Evolutionary conservation across 2,797 vertebrate species (phyloP).

Genomic region (Delichon dasypus): DNA sequence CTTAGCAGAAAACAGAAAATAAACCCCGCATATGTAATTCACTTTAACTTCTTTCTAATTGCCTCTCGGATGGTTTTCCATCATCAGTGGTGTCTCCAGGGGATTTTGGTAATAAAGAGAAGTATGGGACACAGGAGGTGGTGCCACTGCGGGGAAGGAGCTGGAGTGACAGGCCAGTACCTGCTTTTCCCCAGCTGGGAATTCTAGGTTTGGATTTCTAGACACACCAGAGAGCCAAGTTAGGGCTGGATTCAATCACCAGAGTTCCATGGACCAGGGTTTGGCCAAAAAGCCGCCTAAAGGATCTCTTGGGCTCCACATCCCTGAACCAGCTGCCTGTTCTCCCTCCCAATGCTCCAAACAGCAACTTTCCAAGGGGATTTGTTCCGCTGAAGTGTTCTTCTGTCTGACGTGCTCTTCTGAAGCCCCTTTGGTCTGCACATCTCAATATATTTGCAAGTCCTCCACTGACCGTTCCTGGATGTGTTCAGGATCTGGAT

Average conservation of each 20-base stretch:
- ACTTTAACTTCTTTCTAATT: conserved; percentile 76
- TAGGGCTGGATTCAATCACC: background rate
- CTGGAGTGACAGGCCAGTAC: background rate
- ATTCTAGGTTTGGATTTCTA: background rate
- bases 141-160: background rate
- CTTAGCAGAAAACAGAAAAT: conserved; percentile 78
- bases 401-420: background rate
- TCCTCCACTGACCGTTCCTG: background rate
- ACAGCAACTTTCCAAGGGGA: background rate
- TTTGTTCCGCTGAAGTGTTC: background rate
- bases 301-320: background rate
- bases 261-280: background rate
- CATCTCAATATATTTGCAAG: background rate
- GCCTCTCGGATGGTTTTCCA: conserved; percentile 59
- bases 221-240: background rate
- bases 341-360: background rate
- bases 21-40: conserved; percentile 74
- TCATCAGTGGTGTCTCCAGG: conserved; percentile 19
- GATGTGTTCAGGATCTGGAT: background rate
- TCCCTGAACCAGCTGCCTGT: background rate
- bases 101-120: conserved; percentile 23
- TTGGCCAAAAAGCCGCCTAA: background rate
- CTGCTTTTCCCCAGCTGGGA: background rate
- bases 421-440: background rate
- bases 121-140: background rate